Evolutionary conservation across 2,113 vertebrate species (phyloP), one percentile per base, ranked within the genome.

Genomic region (Serinus canaria): DNA sequence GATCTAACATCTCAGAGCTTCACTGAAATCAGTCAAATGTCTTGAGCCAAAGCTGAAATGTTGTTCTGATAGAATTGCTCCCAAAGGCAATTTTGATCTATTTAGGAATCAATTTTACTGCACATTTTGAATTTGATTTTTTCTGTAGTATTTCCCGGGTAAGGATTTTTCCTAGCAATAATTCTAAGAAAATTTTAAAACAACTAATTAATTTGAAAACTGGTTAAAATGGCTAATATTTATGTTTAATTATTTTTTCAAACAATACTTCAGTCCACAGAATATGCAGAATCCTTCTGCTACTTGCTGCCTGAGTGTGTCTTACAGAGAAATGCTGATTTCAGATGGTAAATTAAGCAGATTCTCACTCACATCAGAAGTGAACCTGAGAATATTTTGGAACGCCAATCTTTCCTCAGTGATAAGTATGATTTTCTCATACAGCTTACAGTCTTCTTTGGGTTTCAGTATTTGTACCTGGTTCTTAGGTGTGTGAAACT

Each of bases 1-100:
- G 67, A 89, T 87, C 55, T 72, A 92, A 83, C 30, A 72, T 78
- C 67, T 77, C 79, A 67, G 83, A 95, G 31, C 59, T 85, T 89
- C 87, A 87, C 92, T 63, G 90, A 83, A 96, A 91, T 88, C 73
- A 92, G n/a, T 85, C 85, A 93, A 80, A 49, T 92, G 47, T 73
- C 91, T 83, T 92, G 55, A 64, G 33, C 74, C 84, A 64, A 85
- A 87, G n/a, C 43, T 73, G 33, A 75, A 93, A 89, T 44, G 37
- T 76, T 91, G 12, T 63, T 81, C 59, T 58, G 46, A 56, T 81
- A 55, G 46, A 92, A 93, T 37, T 95, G 27, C 46, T 94, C 87
- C 92, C 88, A 74, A 87, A 83, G 81, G 77, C 80, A 95, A 49
- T 89, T 92, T 94, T 89, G 56, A 86, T 95, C 68, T 88, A 17